A percentile compares a stretch with the other conserved stretches of the same genome.
phyloP scores from a whole-genome alignment of 2,797 vertebrate genomes.

The Poeciliopsis presidionis region DNA sequence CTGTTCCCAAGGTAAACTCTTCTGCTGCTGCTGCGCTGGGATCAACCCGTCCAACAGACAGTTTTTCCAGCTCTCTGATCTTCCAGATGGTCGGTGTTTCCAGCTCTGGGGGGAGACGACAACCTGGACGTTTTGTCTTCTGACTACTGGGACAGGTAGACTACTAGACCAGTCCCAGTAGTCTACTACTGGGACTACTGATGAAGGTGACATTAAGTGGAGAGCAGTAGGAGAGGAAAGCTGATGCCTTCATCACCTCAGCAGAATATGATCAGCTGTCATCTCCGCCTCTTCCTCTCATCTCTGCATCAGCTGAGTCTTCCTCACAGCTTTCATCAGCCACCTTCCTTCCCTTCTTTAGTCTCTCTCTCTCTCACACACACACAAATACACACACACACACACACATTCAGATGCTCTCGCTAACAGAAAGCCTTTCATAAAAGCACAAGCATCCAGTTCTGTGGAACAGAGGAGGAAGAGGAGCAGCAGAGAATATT shows the following conservation, averaged over 20 bases:
- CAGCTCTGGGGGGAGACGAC: too few species aligned
- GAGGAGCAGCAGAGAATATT: constrained; percentile 44
- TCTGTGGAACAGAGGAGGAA: constrained; percentile 14
- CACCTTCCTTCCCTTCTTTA: constrained; percentile 21
- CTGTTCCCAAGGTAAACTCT: too few species aligned
- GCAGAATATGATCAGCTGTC: constrained; percentile 43
- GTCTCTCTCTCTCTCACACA: constrained; percentile 1
- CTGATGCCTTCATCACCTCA: constrained; percentile 35
- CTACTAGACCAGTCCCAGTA: too few species aligned
- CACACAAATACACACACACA: background rate
- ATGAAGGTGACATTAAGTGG: too few species aligned
- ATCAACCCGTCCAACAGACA: too few species aligned
- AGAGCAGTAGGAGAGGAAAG: constrained; percentile 20
- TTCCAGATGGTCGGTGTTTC: too few species aligned
- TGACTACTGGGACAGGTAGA: too few species aligned
- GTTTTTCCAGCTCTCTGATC: too few species aligned
- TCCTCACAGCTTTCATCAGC: constrained; percentile 8
- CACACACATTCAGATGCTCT: background rate
- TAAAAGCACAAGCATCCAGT: constrained; percentile 15
- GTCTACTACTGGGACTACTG: too few species aligned
- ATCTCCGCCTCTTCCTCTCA: constrained; percentile 10
- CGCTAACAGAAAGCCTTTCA: constrained; percentile 19
- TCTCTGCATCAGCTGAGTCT: constrained; percentile 30
- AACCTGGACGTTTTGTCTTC: too few species aligned
- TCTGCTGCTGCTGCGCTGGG: too few species aligned